Percentiles rank a stretch among this genome's conserved stretches.
These are phyloP conservation scores for Siniperca scherzeri DNA, from an alignment of 2,797 vertebrate species.

Conservation along the genomic window DNA sequence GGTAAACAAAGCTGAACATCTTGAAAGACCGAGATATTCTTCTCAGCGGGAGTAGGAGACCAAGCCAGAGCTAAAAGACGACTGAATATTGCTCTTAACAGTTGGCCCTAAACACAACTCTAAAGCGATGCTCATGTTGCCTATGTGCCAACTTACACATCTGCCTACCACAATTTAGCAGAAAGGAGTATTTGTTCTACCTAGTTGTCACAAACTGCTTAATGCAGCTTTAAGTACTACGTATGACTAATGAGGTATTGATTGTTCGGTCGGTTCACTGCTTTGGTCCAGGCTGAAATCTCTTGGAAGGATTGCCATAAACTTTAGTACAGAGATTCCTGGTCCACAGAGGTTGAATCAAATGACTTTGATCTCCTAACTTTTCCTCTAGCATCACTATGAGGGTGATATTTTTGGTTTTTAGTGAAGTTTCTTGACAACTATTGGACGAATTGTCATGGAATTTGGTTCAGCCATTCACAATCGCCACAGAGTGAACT, in stretches of 20 bases:
- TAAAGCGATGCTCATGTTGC: not conserved
- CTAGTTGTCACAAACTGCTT: not conserved
- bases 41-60: constrained; percentile 5
- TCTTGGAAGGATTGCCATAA: not conserved
- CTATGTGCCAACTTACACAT: not conserved
- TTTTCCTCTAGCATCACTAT: not conserved
- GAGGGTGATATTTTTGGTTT: not conserved
- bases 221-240: not conserved
- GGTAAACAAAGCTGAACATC: constrained; percentile 23
- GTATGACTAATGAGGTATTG: not conserved
- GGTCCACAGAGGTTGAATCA: not conserved
- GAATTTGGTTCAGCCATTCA: not conserved
- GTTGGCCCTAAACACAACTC: not conserved
- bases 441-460: not conserved
- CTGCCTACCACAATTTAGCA: not conserved
- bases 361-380: not conserved
- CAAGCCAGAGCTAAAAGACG: not conserved
- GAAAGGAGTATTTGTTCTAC: not conserved
- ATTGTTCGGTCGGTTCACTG: not conserved
- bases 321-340: not conserved
- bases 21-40: not conserved
- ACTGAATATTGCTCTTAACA: not conserved
- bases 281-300: not conserved
- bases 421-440: not conserved
- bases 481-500: not conserved